Evolutionary conservation across 1,140 invertebrate genomes (phyloP), one percentile per base, ranked within the genome.

Genomic region (Eriocheir sinensis): DNA sequence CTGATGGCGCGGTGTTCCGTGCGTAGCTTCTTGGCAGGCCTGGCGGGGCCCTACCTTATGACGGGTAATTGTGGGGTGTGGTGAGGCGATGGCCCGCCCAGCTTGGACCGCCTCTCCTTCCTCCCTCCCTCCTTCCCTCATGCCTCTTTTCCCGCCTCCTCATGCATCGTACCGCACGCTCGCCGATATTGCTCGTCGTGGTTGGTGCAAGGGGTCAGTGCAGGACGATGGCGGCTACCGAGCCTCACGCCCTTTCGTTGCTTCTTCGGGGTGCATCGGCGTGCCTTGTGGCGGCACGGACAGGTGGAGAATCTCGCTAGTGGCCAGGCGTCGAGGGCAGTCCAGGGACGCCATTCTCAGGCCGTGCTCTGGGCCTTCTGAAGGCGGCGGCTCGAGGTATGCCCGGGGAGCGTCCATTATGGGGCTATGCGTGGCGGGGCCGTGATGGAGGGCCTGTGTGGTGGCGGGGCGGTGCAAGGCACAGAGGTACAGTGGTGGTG

Each of bases 51-150:
- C 72, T 91, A 40, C 80, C 94, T 91, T 94, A 94, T 86, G 94
- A 88, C 81, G 89, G 94, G 94, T 94, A 94, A 94, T 94, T 94
- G 94, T n/a, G 89, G 94, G 94, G 94, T 94, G 94, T 85, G 89
- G 94, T 83, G 48, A 36, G 44, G 91, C 21, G 27, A 44, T 44
- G 27, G 86, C 34, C 85, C 60, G 53, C 85, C 85, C 86, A 72
- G 86, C 85, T 44, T 40, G 36, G 38, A 80, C 93, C 60, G 36
- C 27, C 81, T 34, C 81, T 27, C 30, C 72, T 72, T 36, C 90
- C 90, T 80, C 72, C 17, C 86, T 41, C n/a, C 38, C 30, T 30
- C 40, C 86, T 27, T n/a, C 21, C n/a, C 34, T 40, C n/a, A 21
- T 34, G 21, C 36, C 9, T 17, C 34, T 44, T 44, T 40, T 38